These are phyloP conservation scores for Notospermus geniculatus DNA, from an alignment of 1,140 invertebrate genomes.

Conservation along the genomic window DNA sequence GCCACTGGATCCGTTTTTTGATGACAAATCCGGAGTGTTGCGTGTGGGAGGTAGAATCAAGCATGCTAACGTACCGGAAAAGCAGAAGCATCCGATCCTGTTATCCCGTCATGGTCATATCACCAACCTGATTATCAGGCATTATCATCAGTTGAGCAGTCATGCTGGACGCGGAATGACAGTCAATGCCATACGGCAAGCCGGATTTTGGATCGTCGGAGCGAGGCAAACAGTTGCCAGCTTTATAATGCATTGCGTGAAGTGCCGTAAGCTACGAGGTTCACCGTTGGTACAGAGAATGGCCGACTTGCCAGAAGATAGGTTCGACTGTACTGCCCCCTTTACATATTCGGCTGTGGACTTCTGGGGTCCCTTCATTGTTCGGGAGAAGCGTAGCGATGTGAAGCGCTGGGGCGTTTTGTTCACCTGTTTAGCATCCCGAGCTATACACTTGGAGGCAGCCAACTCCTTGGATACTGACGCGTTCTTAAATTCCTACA, in stretches of 20 bases:
- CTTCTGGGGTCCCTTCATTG: constrained; percentile 15
- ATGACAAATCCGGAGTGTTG: constrained; percentile 12
- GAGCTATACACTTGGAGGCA: constrained; percentile 4
- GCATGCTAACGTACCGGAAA: background rate
- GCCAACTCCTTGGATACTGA: background rate
- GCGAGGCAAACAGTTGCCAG: background rate
- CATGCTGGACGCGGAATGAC: constrained; percentile 21
- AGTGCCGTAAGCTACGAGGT: constrained; percentile 9
- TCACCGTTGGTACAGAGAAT: constrained; percentile 11
- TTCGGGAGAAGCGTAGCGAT: constrained; percentile 3
- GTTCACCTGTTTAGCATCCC: constrained; percentile 6
- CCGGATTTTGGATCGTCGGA: constrained; percentile 19
- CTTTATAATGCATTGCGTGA: constrained; percentile 18
- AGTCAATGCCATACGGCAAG: constrained; percentile 15
- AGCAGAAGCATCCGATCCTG: constrained; percentile 16
- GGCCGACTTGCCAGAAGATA: constrained; percentile 18
- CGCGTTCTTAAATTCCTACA: background rate
- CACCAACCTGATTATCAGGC: constrained; percentile 11
- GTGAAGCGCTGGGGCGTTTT: constrained; percentile 9
- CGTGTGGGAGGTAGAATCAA: constrained; percentile 14
- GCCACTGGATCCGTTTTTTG: constrained; percentile 17
- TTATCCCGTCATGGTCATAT: constrained; percentile 12
- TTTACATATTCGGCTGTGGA: constrained; percentile 17
- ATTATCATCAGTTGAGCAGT: constrained; percentile 5
- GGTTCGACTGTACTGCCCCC: constrained; percentile 9